Conservation (phyloP, 2,888 invertebrate genomes). For the Blomia tropicalis region DNA sequence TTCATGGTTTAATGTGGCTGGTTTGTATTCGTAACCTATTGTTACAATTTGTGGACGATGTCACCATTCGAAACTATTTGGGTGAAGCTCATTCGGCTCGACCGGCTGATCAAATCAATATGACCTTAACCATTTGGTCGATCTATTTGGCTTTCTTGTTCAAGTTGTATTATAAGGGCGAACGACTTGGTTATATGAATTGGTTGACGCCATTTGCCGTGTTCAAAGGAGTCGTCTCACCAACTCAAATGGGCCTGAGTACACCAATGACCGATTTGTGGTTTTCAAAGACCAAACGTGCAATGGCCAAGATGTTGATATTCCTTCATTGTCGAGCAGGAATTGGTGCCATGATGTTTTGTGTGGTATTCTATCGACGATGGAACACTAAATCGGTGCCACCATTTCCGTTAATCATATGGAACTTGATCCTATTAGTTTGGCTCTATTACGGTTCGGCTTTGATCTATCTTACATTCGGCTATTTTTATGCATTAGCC, state of each 20-base stretch:
- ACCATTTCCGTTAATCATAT: background rate
- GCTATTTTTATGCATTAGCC: constrained; percentile 17
- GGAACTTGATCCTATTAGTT: constrained; percentile 9
- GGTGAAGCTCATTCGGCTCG: constrained; percentile 19
- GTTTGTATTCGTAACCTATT: constrained; percentile 18
- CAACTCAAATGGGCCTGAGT: constrained; percentile 17
- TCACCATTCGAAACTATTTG: background rate
- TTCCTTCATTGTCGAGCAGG: constrained; percentile 4
- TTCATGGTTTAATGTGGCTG: background rate
- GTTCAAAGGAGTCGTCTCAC: constrained; percentile 20
- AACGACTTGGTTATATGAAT: constrained; percentile 6
- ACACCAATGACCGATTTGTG: constrained; percentile 20
- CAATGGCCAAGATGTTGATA: constrained; percentile 8
- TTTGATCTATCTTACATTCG: constrained; percentile 16
- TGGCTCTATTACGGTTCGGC: constrained; percentile 17
- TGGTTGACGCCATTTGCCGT: constrained; percentile 23
- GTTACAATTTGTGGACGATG: constrained; percentile 14
- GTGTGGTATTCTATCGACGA: constrained; percentile 14
- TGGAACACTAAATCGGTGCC: constrained; percentile 9
- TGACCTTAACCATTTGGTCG: constrained; percentile 22
- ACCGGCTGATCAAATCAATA: constrained; percentile 20
- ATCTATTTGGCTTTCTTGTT: constrained; percentile 11
- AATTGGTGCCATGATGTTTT: constrained; percentile 17
- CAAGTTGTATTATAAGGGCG: constrained; percentile 15
- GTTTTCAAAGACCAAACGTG: constrained; percentile 18